Conservation (phyloP, 2,888 invertebrate species). For the Carcina quercana region DNA sequence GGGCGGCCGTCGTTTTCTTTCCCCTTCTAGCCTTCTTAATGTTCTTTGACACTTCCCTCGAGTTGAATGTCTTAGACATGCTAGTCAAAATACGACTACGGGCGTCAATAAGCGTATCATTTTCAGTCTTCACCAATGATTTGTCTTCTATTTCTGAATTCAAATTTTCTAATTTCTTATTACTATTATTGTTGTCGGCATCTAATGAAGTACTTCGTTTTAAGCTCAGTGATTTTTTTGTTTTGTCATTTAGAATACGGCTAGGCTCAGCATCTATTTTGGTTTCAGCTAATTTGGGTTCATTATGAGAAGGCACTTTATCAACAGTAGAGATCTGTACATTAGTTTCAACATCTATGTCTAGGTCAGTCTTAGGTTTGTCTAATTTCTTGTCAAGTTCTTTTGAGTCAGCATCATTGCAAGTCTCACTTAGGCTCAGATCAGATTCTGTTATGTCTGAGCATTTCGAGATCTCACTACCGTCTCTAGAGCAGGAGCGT, state of each 20-base stretch:
- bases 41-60: conserved; percentile 63
- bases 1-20: conserved; percentile 51
- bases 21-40: conserved; percentile 64
- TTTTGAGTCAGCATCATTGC: conserved; percentile 54
- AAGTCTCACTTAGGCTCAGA: conserved; percentile 74
- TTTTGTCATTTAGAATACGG: conserved; percentile 49
- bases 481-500: conserved; percentile 69
- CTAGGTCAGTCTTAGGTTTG: conserved; percentile 73
- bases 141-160: conserved; percentile 74
- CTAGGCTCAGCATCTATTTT: conserved; percentile 50
- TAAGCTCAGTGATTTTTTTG: conserved; percentile 65
- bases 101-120: conserved; percentile 68
- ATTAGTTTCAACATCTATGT: conserved; percentile 72
- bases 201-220: conserved; percentile 70
- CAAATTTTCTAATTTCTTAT: conserved; percentile 63
- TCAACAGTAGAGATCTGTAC: conserved; percentile 69
- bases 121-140: conserved; percentile 75
- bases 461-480: conserved; percentile 76
- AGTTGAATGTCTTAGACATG: conserved; percentile 72
- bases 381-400: conserved; percentile 70
- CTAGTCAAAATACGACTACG: conserved; percentile 70
- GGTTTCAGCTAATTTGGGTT: conserved; percentile 55
- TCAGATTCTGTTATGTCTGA: conserved; percentile 78
- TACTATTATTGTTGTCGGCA: conserved; percentile 73
- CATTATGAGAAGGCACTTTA: conserved; percentile 70